Conservation (phyloP, 1,140 invertebrate species). For the Sycophila sp. region DNA sequence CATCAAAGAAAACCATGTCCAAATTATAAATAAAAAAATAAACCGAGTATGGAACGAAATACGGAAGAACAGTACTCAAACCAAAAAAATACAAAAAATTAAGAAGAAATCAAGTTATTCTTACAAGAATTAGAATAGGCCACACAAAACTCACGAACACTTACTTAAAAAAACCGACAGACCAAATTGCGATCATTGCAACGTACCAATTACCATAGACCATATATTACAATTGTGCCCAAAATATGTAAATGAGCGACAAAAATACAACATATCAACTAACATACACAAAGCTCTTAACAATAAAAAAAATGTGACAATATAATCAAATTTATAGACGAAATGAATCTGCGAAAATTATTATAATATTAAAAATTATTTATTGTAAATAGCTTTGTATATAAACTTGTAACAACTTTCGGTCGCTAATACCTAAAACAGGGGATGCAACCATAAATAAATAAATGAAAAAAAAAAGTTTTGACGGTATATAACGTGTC, state of each 20-base stretch:
- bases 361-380: too few species aligned
- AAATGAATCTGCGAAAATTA: too few species aligned
- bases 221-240: background rate
- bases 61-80: background rate
- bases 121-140: conserved; percentile 9
- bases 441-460: too few species aligned
- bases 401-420: too few species aligned
- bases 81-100: background rate
- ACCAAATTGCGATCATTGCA: background rate
- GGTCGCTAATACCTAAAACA: too few species aligned
- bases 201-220: background rate
- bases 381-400: too few species aligned
- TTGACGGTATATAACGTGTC: too few species aligned
- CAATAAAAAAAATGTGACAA: background rate
- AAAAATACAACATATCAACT: background rate
- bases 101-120: conserved; percentile 11
- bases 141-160: conserved; percentile 23
- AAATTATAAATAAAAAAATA: background rate
- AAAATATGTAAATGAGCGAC: background rate
- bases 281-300: background rate
- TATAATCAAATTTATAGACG: too few species aligned
- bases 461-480: too few species aligned
- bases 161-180: background rate
- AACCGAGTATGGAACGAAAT: background rate
- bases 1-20: background rate